These are phyloP conservation scores for Lysandra bellargus DNA, from an alignment of 2,888 invertebrate species.

Conservation along the genomic window DNA sequence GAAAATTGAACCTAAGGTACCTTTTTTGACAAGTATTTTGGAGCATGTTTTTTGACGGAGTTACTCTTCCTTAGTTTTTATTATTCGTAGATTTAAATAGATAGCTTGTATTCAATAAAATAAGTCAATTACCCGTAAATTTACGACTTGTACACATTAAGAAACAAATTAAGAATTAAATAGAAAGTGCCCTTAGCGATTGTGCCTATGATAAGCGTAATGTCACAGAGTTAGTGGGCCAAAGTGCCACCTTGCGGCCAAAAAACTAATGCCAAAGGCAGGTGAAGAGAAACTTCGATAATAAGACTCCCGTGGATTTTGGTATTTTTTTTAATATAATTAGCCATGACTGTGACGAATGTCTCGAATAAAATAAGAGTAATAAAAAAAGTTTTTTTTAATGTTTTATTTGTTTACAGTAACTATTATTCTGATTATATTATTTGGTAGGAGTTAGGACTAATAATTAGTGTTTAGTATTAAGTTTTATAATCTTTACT, in stretches of 20 bases:
- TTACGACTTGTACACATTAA: constrained; percentile 9
- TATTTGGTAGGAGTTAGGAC: neutral
- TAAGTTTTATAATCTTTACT: neutral
- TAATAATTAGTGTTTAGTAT: neutral
- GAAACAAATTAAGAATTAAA: constrained; percentile 11
- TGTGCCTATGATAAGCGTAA: constrained; percentile 10
- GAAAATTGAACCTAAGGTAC: too few relatives aligned
- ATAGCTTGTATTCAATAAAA: neutral
- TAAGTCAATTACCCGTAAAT: neutral
- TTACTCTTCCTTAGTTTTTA: too few relatives aligned
- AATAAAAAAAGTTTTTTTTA: neutral
- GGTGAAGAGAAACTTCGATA: constrained; percentile 41
- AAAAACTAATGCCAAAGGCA: constrained; percentile 48
- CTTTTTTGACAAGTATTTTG: too few relatives aligned
- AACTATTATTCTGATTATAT: neutral
- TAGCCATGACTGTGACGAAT: constrained; percentile 19
- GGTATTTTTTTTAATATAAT: constrained; percentile 6
- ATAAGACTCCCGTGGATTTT: constrained; percentile 31
- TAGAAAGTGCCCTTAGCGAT: constrained; percentile 18
- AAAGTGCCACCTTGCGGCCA: constrained; percentile 44
- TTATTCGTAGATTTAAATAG: neutral
- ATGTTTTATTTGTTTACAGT: neutral
- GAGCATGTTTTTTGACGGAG: too few relatives aligned
- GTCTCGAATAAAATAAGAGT: neutral
- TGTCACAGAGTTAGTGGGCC: constrained; percentile 8